Percentiles rank a stretch among this genome's conserved stretches.
These are phyloP conservation scores for Uloborus diversus DNA, from an alignment of 1,140 invertebrate species.

Conservation along the genomic window DNA sequence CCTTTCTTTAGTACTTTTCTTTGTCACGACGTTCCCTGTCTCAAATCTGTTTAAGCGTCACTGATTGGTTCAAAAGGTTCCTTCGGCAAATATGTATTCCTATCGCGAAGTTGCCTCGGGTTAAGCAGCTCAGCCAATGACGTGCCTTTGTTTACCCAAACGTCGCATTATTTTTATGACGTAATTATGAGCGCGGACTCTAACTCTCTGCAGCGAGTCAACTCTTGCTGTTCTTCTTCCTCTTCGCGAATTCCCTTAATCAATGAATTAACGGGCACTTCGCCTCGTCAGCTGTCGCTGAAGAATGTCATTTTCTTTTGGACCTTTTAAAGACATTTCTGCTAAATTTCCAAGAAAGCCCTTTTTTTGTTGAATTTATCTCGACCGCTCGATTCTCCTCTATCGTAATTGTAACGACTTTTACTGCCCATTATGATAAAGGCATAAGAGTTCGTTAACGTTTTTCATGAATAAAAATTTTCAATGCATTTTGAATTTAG, in stretches of 20 bases:
- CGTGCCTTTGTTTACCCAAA: constrained; percentile 41
- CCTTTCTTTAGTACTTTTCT: constrained; percentile 13
- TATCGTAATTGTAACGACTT: no score
- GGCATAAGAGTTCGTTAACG: no score
- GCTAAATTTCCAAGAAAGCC: no score
- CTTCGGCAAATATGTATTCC: constrained; percentile 54
- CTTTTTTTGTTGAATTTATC: no score
- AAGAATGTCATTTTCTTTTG: neutral
- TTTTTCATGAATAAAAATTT: no score
- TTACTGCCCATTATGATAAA: no score
- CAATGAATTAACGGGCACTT: constrained; percentile 36
- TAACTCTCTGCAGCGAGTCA: neutral
- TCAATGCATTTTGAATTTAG: no score
- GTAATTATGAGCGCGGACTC: constrained; percentile 42
- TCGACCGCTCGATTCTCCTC: no score
- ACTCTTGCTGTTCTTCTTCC: neutral
- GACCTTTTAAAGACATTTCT: constrained; percentile 17
- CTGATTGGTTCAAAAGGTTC: constrained; percentile 56
- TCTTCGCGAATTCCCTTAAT: constrained; percentile 26
- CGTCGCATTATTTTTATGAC: constrained; percentile 56
- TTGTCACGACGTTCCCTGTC: constrained; percentile 19
- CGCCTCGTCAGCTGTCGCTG: neutral
- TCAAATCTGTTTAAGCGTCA: constrained; percentile 52
- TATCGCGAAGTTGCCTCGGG: constrained; percentile 20
- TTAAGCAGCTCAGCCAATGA: constrained; percentile 9